These are phyloP conservation scores for Prietella phreatophila DNA, from an alignment of 2,113 vertebrate genomes.

Conservation along the genomic window DNA sequence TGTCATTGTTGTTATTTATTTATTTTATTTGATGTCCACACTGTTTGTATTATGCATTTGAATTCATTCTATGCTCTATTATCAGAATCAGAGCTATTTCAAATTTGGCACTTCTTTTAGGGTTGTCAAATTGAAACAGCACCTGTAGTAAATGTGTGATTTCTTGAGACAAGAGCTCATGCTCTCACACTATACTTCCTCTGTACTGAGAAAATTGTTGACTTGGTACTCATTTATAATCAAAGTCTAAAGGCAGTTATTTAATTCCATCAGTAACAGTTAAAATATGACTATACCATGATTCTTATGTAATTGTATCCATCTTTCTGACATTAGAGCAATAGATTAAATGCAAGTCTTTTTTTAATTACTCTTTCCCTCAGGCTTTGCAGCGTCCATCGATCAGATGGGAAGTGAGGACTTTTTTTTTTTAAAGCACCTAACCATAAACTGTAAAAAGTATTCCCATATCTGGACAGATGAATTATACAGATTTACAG, in stretches of 20 bases:
- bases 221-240: neutral
- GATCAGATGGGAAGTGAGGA: neutral
- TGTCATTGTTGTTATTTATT: neutral
- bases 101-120: slow-evolving; percentile 2
- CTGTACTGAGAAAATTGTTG: neutral
- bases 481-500: neutral
- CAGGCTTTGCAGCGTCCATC: neutral
- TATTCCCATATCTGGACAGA: neutral
- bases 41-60: neutral
- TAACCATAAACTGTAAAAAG: neutral
- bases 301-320: neutral
- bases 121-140: slow-evolving; percentile 3
- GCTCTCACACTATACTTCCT: neutral
- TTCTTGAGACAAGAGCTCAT: neutral
- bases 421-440: neutral
- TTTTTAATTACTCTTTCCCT: neutral
- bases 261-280: neutral
- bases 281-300: neutral
- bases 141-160: neutral
- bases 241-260: neutral
- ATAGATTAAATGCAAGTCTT: neutral
- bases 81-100: slow-evolving; percentile 4
- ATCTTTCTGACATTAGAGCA: neutral
- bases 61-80: neutral
- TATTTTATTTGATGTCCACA: neutral